Evolutionary conservation across 2,113 vertebrate species (phyloP).

Genomic region (Eleginops maclovinus): DNA sequence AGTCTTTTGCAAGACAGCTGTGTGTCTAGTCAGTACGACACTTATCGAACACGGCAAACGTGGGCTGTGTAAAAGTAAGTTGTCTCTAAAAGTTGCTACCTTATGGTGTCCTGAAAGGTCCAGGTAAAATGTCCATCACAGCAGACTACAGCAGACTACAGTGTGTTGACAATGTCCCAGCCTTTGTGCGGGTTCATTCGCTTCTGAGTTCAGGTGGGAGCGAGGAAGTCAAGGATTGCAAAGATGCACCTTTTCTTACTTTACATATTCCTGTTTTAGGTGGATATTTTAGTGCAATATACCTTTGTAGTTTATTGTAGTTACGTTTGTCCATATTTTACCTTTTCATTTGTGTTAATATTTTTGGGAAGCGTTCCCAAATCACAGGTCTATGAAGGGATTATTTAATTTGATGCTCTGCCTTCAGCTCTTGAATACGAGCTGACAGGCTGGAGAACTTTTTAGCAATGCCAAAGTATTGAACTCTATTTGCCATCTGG

Average conservation of each 20-base stretch:
- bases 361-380: conserved; percentile 15
- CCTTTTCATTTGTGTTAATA: not conserved
- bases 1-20: conserved; percentile 1
- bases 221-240: not conserved
- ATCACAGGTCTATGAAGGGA: conserved; percentile 8
- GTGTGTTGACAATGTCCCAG: not conserved
- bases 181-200: not conserved
- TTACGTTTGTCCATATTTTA: not conserved
- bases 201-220: not conserved
- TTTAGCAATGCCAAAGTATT: conserved; percentile 41
- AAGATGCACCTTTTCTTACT: not conserved
- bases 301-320: not conserved
- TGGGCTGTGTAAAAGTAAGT: not conserved
- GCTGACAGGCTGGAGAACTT: not conserved
- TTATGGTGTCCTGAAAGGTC: too few relatives aligned
- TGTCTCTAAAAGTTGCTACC: not conserved
- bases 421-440: not conserved
- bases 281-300: conserved; percentile 28
- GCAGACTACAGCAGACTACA: conserved; percentile 16
- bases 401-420: not conserved
- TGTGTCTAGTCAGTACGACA: not conserved
- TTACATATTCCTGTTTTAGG: not conserved
- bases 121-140: not conserved
- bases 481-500: not conserved
- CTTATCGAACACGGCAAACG: not conserved